Base-by-base conservation (phyloP, 2,113 vertebrate genomes). In the Chelonoidis abingdonii region DNA sequence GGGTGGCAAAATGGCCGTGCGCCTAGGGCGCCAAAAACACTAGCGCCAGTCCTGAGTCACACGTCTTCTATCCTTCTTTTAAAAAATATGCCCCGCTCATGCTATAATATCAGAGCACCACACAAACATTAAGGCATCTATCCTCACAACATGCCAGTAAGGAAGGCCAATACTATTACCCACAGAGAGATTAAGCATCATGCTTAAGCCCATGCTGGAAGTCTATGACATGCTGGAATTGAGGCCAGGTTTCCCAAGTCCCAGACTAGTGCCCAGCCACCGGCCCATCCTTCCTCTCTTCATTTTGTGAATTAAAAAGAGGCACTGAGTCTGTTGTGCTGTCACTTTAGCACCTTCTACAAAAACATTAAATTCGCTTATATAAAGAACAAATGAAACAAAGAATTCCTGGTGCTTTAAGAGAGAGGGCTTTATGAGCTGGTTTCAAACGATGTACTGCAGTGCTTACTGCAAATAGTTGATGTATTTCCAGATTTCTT, bases 201-300 rank as follows among this genome's bases (percentile, higher is more conserved):
- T 10, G 49, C 19, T 56, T 25, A 13, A 87, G n/a, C 35, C 0
- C 2, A 12, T 2, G 14, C 13, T 21, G 47, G 52, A 27, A 88
- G 38, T 31, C 52, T 11, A 5, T 59, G 56, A 59, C 10, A 22
- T 14, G 50, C 50, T 50, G 27, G 31, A 52, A 25, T 3, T 0
- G 1, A 27, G 9, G 5, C 6, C 0, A 69, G 80, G 8, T 1
- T 5, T 24, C 50, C 22, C 69, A 5, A 14, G 2, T 4, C 24
- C 29, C 1, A 5, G 1, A 0, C 8, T 10, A 17, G 6, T 27
- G 19, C 27, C 27, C 57, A 17, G 44, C 38, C 59, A 29, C 29
- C 4, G 57, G 57, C 21, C 47, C 31, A 47, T 49, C 25, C 41
- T 47, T 17, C 41, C 41, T 22, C 44, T 12, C 31, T 24, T 84